phyloP scores from a whole-genome alignment of 2,888 invertebrate species.

The Scaptodrosophila latifasciaeformis region DNA sequence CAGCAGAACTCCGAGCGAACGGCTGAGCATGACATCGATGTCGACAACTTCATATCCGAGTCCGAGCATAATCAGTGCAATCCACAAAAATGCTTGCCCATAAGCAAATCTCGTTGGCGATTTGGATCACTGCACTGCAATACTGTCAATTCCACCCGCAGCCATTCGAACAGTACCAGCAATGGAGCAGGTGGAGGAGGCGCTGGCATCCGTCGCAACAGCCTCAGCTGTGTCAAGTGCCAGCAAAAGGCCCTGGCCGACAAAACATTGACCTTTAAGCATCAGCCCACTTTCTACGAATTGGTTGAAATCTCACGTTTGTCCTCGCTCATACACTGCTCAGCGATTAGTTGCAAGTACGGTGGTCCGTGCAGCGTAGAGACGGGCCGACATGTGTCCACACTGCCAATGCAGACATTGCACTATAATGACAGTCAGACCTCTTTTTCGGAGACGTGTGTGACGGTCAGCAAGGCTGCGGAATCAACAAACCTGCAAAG shows the following conservation, averaged over 20 bases:
- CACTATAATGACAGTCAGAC: slow-evolving; percentile 62
- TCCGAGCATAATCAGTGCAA: slow-evolving; percentile 70
- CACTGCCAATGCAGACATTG: slow-evolving; percentile 43
- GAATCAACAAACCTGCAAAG: no score
- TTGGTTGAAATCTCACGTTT: slow-evolving; percentile 70
- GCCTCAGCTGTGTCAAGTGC: slow-evolving; percentile 61
- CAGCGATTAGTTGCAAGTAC: slow-evolving; percentile 65
- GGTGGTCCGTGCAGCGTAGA: slow-evolving; percentile 38
- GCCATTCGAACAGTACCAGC: slow-evolving; percentile 1
- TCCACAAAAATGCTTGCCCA: slow-evolving; percentile 52
- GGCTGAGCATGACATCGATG: slow-evolving; percentile 69
- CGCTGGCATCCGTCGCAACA: slow-evolving; percentile 39
- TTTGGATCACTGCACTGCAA: slow-evolving; percentile 30
- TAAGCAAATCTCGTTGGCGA: slow-evolving; percentile 57
- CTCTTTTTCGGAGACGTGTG: slow-evolving; percentile 63
- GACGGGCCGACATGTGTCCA: slow-evolving; percentile 6
- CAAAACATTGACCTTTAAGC: slow-evolving; percentile 48
- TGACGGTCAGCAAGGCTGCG: slow-evolving; percentile 14
- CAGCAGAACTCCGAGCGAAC: slow-evolving; percentile 71
- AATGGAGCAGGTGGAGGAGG: slow-evolving; percentile 12
- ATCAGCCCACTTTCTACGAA: slow-evolving; percentile 71
- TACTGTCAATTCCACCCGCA: slow-evolving; percentile 1
- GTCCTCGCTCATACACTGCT: slow-evolving; percentile 67
- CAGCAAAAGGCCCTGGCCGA: slow-evolving; percentile 38
- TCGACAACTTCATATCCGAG: slow-evolving; percentile 70